Conservation (phyloP, 2,113 vertebrate species). For the Oreochromis tanganicae region DNA sequence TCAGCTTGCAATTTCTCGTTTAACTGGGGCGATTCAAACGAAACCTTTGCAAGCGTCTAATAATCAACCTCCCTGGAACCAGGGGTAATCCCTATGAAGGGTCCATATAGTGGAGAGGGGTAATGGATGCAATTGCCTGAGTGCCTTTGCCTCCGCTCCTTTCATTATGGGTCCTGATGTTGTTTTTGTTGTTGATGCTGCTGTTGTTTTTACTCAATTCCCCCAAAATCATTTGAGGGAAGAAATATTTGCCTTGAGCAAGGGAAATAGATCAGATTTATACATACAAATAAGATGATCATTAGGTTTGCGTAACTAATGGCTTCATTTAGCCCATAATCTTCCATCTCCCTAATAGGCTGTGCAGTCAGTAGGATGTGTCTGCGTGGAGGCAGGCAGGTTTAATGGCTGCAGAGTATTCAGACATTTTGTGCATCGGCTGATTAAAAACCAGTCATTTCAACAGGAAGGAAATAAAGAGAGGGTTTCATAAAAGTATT, state of each 20-base stretch:
- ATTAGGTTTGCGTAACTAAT: constrained; percentile 79
- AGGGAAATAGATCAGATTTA: constrained; percentile 68
- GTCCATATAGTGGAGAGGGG: constrained; percentile 57
- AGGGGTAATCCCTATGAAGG: constrained; percentile 74
- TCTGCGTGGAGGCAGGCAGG: constrained; percentile 39
- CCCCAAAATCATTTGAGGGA: constrained; percentile 65
- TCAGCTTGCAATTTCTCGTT: constrained; percentile 78
- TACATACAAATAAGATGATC: constrained; percentile 73
- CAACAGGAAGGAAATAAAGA: constrained; percentile 56
- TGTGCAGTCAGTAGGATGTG: constrained; percentile 45
- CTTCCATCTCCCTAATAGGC: constrained; percentile 72
- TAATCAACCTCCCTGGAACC: constrained; percentile 74
- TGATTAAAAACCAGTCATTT: constrained; percentile 73
- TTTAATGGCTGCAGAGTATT: constrained; percentile 71
- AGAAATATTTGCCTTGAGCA: constrained; percentile 65
- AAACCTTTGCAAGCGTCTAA: constrained; percentile 74
- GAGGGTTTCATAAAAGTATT: constrained; percentile 48
- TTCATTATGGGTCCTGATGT: constrained; percentile 70
- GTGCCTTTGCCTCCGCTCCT: constrained; percentile 55
- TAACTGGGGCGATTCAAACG: constrained; percentile 77
- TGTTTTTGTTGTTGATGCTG: constrained; percentile 67
- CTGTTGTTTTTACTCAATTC: constrained; percentile 61
- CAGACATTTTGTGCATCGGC: constrained; percentile 64
- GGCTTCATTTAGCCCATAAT: constrained; percentile 76
- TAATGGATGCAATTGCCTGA: constrained; percentile 67